phyloP scores from a whole-genome alignment of 2,113 vertebrate genomes.

The Toxotes jaculatrix region DNA sequence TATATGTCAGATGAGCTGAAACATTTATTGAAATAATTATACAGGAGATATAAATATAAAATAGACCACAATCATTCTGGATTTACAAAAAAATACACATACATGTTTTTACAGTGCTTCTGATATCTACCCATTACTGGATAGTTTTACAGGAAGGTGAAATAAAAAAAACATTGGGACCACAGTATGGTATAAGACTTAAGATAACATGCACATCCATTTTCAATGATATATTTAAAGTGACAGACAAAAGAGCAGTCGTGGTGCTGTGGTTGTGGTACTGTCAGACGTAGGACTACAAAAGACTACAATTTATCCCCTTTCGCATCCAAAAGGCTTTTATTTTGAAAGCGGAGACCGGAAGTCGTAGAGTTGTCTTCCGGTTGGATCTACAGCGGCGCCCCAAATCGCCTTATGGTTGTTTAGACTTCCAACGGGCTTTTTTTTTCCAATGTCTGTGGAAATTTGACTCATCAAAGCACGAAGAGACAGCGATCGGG shows the following conservation, averaged over 20 bases:
- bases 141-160: background rate
- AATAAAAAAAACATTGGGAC: too few relatives aligned
- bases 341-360: slow-evolving; percentile 44
- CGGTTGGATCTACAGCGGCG: slow-evolving; percentile 11
- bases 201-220: too few relatives aligned
- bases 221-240: too few relatives aligned
- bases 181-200: too few relatives aligned
- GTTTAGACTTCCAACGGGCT: slow-evolving; percentile 54
- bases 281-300: background rate
- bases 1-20: too few relatives aligned
- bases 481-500: background rate
- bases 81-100: background rate
- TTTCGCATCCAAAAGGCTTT: slow-evolving; percentile 7
- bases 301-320: background rate
- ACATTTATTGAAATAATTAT: background rate
- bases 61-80: background rate
- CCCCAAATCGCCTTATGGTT: slow-evolving; percentile 77
- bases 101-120: background rate
- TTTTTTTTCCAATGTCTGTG: slow-evolving; percentile 45
- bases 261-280: too few relatives aligned
- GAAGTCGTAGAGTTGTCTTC: slow-evolving; percentile 2
- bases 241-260: too few relatives aligned
- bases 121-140: background rate
- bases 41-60: background rate
- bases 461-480: slow-evolving; percentile 37